Conservation (phyloP, 2,888 invertebrate species). For the Orthosia gracilis region DNA sequence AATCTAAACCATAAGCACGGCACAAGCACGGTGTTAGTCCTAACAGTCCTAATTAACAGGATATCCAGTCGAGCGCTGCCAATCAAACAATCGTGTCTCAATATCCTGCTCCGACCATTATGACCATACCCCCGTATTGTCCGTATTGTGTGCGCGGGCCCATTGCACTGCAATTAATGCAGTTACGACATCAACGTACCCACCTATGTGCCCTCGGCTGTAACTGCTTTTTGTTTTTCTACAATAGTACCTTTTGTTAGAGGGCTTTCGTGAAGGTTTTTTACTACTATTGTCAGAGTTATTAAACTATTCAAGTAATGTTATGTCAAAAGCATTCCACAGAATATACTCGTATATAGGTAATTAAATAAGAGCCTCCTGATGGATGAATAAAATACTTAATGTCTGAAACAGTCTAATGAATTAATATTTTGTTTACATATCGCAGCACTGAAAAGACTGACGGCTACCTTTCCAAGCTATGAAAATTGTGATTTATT, state of each 20-base stretch:
- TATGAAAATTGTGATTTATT: constrained; percentile 1
- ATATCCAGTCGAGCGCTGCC: constrained; percentile 20
- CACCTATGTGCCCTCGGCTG: background rate
- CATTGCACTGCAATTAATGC: constrained; percentile 29
- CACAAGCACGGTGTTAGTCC: background rate
- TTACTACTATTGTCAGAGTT: no score
- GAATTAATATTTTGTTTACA: constrained; percentile 7
- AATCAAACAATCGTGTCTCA: constrained; percentile 52
- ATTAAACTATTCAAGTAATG: background rate
- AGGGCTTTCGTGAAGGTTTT: background rate
- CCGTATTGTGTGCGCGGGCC: constrained; percentile 17
- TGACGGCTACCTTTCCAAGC: no score
- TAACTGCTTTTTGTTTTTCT: constrained; percentile 16
- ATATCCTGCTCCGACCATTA: constrained; percentile 31
- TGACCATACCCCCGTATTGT: constrained; percentile 21
- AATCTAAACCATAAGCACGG: background rate
- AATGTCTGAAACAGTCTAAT: constrained; percentile 1
- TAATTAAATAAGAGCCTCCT: no score
- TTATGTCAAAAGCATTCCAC: background rate
- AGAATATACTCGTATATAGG: background rate
- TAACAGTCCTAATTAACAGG: constrained; percentile 23
- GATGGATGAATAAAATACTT: background rate
- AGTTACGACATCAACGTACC: constrained; percentile 21
- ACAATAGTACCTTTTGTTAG: background rate
- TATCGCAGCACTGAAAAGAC: background rate